phyloP scores from a whole-genome alignment of 1,140 invertebrate genomes.

The Drosophila repleta region DNA sequence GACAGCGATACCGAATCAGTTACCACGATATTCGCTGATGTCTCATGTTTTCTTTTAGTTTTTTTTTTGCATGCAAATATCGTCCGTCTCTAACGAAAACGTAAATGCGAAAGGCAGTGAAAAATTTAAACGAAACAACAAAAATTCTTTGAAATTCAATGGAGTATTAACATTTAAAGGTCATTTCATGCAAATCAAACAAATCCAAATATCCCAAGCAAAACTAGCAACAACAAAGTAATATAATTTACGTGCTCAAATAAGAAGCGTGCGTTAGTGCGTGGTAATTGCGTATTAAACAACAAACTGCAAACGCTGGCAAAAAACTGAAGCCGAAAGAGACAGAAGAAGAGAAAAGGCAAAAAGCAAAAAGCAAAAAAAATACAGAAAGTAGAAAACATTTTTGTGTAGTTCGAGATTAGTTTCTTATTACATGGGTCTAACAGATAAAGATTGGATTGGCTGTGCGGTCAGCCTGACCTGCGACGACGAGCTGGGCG shows the following conservation, averaged over 20 bases:
- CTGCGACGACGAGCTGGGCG: conserved; percentile 75
- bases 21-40: conserved; percentile 17
- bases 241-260: conserved; percentile 7
- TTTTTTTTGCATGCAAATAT: conserved; percentile 26
- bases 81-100: conserved; percentile 46
- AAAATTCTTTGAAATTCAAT: conserved; percentile 33
- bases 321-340: conserved; percentile 42
- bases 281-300: conserved; percentile 76
- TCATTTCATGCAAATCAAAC: conserved; percentile 25
- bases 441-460: conserved; percentile 81
- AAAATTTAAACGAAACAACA: conserved; percentile 53
- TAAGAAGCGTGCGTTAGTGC: conserved; percentile 41
- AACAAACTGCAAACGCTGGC: conserved; percentile 63
- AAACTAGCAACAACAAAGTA: conserved; percentile 18
- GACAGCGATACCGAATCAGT: neutral
- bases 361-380: neutral
- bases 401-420: conserved; percentile 26
- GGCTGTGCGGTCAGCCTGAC: conserved; percentile 82
- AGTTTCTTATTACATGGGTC: conserved; percentile 59
- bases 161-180: conserved; percentile 28
- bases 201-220: conserved; percentile 1
- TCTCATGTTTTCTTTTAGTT: neutral
- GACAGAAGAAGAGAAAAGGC: conserved; percentile 5
- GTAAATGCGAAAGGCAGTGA: conserved; percentile 54
- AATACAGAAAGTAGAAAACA: conserved; percentile 12